Percentiles rank a stretch among this genome's conserved stretches.
phyloP scores from a whole-genome alignment of 2,888 invertebrate species.

The Melolontha melolontha region DNA sequence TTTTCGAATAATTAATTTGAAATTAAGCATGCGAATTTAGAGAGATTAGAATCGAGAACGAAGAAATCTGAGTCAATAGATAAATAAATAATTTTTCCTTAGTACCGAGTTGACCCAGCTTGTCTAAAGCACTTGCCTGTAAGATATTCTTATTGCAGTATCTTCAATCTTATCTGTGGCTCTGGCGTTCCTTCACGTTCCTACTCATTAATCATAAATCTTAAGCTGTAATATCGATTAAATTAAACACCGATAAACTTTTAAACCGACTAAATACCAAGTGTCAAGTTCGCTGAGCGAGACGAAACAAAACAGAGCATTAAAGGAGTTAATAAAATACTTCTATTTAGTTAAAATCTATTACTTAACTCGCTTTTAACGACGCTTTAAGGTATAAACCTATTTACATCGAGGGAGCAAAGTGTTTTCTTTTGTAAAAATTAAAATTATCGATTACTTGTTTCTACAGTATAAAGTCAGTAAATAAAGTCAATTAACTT shows the following conservation, averaged over 20 bases:
- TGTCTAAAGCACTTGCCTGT: constrained; percentile 4
- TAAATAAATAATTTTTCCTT: constrained; percentile 7
- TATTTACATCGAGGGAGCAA: constrained; percentile 11
- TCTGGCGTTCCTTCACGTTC: neutral
- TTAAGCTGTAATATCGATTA: constrained; percentile 17
- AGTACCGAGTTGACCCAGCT: constrained; percentile 9
- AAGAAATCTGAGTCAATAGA: neutral
- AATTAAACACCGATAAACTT: constrained; percentile 20
- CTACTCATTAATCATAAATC: constrained; percentile 20
- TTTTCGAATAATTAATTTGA: no score
- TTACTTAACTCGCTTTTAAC: constrained; percentile 17
- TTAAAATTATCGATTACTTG: no score
- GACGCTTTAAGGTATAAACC: constrained; percentile 11
- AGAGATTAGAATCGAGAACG: no score
- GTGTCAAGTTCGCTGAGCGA: constrained; percentile 4
- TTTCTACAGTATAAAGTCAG: no score
- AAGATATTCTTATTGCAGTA: neutral
- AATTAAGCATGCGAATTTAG: no score
- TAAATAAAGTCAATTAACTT: no score
- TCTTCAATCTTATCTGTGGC: constrained; percentile 17
- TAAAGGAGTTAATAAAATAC: constrained; percentile 17
- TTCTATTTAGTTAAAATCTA: constrained; percentile 7
- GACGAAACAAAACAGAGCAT: neutral
- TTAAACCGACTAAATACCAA: constrained; percentile 21
- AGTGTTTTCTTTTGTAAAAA: no score